Evolutionary conservation across 2,113 vertebrate species (phyloP).

Genomic region (Campylomormyrus numenius): DNA sequence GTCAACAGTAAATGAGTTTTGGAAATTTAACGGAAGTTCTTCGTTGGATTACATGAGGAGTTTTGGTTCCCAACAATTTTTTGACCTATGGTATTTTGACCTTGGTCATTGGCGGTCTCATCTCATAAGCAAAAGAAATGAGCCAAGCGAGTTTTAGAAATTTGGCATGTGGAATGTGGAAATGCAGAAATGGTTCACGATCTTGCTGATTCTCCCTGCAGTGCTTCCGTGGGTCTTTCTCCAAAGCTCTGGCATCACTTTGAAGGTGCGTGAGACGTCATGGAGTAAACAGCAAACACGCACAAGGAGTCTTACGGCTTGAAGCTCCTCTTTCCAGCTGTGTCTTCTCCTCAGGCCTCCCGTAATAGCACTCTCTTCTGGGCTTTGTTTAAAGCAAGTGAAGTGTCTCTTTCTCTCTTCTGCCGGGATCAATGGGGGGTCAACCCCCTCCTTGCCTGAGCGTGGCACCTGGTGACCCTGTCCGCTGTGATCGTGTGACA

Average conservation of each 20-base stretch:
- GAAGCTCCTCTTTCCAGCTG: background rate
- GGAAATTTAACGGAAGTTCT: background rate
- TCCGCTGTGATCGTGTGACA: slow-evolving; percentile 40
- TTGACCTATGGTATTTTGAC: background rate
- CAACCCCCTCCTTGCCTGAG: slow-evolving; percentile 41
- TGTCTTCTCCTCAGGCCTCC: background rate
- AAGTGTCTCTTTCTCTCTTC: slow-evolving; percentile 38
- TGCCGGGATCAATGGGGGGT: slow-evolving; percentile 52
- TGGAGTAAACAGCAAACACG: background rate
- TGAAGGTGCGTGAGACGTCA: background rate
- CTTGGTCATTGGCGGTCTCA: background rate
- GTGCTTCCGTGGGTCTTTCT: background rate
- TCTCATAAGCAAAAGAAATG: background rate
- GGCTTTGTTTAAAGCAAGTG: slow-evolving; percentile 36
- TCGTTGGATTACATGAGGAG: background rate
- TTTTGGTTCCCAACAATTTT: background rate
- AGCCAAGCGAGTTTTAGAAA: background rate
- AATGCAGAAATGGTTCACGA: background rate
- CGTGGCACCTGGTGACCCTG: slow-evolving; percentile 49
- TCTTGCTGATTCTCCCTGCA: background rate
- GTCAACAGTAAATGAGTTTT: background rate
- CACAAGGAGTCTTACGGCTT: background rate
- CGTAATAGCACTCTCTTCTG: slow-evolving; percentile 32
- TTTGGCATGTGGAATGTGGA: background rate
- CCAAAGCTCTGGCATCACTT: background rate